These are phyloP conservation scores for Rhopilema esculentum DNA, from an alignment of 30 jellyfish, hydroid and myxozoan species.

Conservation along the genomic window DNA sequence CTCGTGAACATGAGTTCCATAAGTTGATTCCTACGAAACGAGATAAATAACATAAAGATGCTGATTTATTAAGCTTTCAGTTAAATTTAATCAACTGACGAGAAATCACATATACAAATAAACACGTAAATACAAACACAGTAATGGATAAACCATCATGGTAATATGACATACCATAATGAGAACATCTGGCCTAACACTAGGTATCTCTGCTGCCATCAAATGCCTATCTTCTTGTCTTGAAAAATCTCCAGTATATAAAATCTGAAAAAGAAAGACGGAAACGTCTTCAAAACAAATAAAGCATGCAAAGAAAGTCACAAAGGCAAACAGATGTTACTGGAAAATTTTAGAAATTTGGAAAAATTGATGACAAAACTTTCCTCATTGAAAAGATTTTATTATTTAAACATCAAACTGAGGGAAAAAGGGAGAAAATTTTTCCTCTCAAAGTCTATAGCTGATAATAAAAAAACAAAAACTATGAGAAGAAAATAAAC, in stretches of 20 bases:
- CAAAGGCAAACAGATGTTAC: too few relatives aligned
- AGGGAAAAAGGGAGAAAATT: too few relatives aligned
- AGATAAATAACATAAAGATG: neutral
- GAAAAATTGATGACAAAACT: too few relatives aligned
- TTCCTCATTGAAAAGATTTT: too few relatives aligned
- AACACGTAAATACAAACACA: neutral
- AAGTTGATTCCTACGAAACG: slow-evolving; percentile 89
- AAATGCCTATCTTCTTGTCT: slow-evolving; percentile 99
- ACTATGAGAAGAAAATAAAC: too few relatives aligned
- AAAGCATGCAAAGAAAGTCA: neutral
- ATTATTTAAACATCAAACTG: too few relatives aligned
- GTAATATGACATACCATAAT: slow-evolving; percentile 86
- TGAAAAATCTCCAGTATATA: slow-evolving; percentile 99
- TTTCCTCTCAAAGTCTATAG: too few relatives aligned
- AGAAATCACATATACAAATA: neutral
- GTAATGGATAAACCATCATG: neutral
- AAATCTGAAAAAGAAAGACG: slow-evolving; percentile 42
- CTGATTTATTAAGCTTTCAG: too few relatives aligned
- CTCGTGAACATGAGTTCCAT: slow-evolving; percentile 99
- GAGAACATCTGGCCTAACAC: slow-evolving; percentile 93
- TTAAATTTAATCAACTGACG: too few relatives aligned
- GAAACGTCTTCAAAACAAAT: neutral
- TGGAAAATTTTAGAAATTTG: too few relatives aligned
- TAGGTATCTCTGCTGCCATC: slow-evolving; percentile 99
- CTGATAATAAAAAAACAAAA: too few relatives aligned